phyloP scores from a whole-genome alignment of 2,888 invertebrate genomes.

The Eupithecia dodoneata region DNA sequence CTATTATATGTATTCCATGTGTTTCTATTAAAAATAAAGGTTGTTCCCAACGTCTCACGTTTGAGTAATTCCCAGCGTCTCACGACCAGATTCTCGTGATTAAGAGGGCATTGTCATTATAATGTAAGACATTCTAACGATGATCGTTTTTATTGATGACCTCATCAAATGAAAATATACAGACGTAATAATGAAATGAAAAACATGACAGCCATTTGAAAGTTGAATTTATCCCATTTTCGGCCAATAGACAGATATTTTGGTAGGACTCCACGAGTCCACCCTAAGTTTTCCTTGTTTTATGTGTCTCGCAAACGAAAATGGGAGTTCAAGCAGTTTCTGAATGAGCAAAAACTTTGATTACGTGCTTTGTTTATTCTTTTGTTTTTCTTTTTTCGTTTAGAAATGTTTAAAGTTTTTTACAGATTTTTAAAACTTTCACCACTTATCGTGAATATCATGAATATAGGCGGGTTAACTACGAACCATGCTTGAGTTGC shows the following conservation, averaged over 20 bases:
- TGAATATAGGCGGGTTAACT: too few species aligned
- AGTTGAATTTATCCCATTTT: neutral
- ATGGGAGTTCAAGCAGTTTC: slow-evolving; percentile 16
- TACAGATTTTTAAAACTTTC: neutral
- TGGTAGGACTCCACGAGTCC: neutral
- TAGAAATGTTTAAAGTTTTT: neutral
- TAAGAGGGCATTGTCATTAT: neutral
- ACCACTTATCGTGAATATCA: too few species aligned
- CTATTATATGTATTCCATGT: too few species aligned
- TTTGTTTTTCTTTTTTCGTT: neutral
- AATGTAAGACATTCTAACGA: too few species aligned
- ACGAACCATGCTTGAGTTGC: too few species aligned
- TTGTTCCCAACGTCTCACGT: too few species aligned
- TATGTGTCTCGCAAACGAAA: slow-evolving; percentile 18
- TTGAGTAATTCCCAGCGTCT: too few species aligned
- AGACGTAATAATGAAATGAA: neutral
- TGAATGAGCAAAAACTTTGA: slow-evolving; percentile 16
- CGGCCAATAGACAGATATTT: neutral
- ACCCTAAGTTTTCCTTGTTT: slow-evolving; percentile 17
- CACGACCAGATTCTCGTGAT: neutral
- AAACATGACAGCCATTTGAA: neutral
- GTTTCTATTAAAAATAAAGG: too few species aligned
- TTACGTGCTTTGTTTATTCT: slow-evolving; percentile 2
- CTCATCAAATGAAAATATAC: too few species aligned
- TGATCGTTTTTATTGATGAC: neutral